A percentile compares a stretch with the other conserved stretches of the same genome.
These are phyloP conservation scores for Dinoponera quadriceps DNA, from an alignment of 1,140 invertebrate species.

Conservation along the genomic window DNA sequence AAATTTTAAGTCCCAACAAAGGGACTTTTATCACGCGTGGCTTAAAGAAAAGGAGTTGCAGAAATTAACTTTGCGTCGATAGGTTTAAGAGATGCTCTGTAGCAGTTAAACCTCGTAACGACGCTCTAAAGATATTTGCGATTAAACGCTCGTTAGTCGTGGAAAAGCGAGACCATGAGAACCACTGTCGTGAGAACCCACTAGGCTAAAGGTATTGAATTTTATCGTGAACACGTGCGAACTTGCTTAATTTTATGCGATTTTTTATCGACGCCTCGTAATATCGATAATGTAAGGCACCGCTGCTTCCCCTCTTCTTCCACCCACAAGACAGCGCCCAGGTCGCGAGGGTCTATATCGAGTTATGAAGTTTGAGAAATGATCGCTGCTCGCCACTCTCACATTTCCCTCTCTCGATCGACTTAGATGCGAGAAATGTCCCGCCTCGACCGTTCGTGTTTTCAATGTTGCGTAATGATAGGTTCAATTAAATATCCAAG, in stretches of 20 bases:
- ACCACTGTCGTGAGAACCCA: conserved; percentile 26
- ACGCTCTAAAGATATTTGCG: conserved; percentile 21
- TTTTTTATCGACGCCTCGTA: conserved; percentile 85
- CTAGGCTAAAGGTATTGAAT: conserved; percentile 62
- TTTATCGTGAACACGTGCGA: conserved; percentile 79
- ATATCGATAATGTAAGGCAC: conserved; percentile 85
- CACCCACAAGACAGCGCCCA: conserved; percentile 2
- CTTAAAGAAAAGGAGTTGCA: background rate
- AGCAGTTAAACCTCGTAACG: conserved; percentile 3
- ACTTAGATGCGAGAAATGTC: background rate
- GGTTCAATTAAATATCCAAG: conserved; percentile 25
- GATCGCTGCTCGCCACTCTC: conserved; percentile 76
- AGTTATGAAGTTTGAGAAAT: conserved; percentile 84
- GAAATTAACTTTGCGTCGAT: background rate
- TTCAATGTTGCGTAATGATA: background rate
- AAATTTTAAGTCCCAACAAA: too few relatives aligned
- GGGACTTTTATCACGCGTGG: background rate
- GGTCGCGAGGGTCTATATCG: conserved; percentile 80
- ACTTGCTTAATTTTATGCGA: conserved; percentile 85
- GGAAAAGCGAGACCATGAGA: conserved; percentile 28
- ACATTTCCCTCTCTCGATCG: conserved; percentile 74
- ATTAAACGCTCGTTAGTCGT: conserved; percentile 21
- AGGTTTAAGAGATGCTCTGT: conserved; percentile 1
- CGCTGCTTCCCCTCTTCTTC: conserved; percentile 55
- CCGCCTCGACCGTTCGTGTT: background rate